Conservation (phyloP, 2,797 vertebrate species). For the Halcyon chelicuti region DNA sequence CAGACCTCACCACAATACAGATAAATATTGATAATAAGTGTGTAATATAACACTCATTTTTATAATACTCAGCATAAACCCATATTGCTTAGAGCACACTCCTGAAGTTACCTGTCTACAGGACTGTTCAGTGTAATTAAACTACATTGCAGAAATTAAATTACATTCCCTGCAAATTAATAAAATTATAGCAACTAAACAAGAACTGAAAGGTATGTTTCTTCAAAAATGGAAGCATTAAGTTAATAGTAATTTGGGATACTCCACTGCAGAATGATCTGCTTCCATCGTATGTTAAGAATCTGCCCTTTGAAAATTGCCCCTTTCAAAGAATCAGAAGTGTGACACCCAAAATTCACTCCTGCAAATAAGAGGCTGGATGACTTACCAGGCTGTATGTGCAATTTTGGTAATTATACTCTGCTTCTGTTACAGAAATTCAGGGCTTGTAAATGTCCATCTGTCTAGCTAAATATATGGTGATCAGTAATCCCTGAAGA, state of each 20-base stretch:
- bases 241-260: not conserved
- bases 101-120: not conserved
- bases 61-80: not conserved
- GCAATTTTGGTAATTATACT: not conserved
- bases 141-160: not conserved
- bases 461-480: constrained; percentile 29
- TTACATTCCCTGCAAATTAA: not conserved
- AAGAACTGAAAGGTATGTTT: not conserved
- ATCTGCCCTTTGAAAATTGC: not conserved
- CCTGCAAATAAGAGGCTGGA: not conserved
- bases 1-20: not conserved
- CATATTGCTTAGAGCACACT: not conserved
- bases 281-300: not conserved
- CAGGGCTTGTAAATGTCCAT: constrained; percentile 15
- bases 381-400: not conserved
- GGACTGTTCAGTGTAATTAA: not conserved
- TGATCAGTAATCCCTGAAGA: constrained; percentile 29
- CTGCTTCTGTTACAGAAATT: not conserved
- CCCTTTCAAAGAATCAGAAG: not conserved
- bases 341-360: not conserved
- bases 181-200: not conserved
- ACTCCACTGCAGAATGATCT: not conserved
- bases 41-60: not conserved
- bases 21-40: not conserved
- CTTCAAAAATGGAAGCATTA: not conserved